A percentile compares a stretch with the other conserved stretches of the same genome.
Evolutionary conservation across 2,888 invertebrate species (phyloP).

Genomic region (Erebia aethiops): DNA sequence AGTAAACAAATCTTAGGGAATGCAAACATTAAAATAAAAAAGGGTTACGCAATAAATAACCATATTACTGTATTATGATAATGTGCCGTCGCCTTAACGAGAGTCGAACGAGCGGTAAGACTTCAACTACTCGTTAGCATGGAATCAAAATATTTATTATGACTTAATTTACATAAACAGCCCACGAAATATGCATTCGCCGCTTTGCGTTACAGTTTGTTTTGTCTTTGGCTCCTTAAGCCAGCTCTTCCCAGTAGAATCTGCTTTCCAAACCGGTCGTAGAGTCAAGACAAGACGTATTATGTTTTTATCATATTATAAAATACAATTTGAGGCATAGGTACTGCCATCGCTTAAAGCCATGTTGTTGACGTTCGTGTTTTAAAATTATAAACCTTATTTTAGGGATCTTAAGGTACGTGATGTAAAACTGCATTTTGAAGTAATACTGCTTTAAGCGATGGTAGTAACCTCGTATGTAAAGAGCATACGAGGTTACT

Average conservation of each 20-base stretch:
- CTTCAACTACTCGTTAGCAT: conserved; percentile 73
- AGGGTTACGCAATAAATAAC: conserved; percentile 66
- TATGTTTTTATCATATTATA: no score
- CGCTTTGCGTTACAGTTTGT: conserved; percentile 42
- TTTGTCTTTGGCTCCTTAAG: conserved; percentile 31
- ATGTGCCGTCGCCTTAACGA: conserved; percentile 69
- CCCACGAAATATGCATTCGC: conserved; percentile 63
- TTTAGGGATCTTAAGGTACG: no score
- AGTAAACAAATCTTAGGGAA: conserved; percentile 38
- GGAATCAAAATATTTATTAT: conserved; percentile 79
- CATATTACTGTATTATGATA: conserved; percentile 76
- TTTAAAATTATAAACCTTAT: no score
- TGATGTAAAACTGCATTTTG: no score
- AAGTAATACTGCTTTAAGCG: no score
- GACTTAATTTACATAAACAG: conserved; percentile 78
- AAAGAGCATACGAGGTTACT: no score
- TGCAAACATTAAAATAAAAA: conserved; percentile 50
- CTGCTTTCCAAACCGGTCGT: no score
- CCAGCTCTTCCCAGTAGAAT: neutral
- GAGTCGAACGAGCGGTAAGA: conserved; percentile 63
- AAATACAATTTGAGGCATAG: no score
- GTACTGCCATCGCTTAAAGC: no score
- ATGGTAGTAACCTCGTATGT: no score
- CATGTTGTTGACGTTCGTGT: no score
- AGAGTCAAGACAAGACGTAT: no score